Conservation (phyloP, 2,888 invertebrate genomes). For the Pandemis corylana region DNA sequence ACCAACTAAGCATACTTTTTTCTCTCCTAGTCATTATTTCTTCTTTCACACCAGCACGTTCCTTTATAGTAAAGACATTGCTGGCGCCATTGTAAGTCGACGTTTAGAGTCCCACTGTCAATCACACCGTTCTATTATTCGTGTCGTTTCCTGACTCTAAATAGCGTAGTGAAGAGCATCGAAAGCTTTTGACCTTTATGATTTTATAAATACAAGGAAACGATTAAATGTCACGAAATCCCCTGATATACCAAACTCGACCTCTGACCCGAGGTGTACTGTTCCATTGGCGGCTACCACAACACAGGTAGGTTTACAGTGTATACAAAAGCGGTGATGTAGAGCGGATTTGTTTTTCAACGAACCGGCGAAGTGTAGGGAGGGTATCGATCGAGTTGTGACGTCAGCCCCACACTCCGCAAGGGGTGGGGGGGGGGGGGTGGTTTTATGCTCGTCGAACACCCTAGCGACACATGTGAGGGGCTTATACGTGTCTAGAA, state of each 20-base stretch:
- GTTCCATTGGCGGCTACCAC: constrained; percentile 25
- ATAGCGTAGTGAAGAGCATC: background rate
- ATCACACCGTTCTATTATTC: background rate
- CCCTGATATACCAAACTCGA: constrained; percentile 31
- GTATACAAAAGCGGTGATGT: constrained; percentile 14
- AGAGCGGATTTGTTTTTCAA: constrained; percentile 15
- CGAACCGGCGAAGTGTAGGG: constrained; percentile 31
- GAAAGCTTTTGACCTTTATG: constrained; percentile 30
- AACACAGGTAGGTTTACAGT: constrained; percentile 6
- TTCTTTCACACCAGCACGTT: no score
- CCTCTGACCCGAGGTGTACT: constrained; percentile 10
- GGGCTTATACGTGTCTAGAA: constrained; percentile 30
- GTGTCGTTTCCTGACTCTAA: background rate
- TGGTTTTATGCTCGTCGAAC: constrained; percentile 44
- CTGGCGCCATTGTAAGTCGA: background rate
- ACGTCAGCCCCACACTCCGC: constrained; percentile 48
- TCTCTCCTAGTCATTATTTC: no score
- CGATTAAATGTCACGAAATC: constrained; percentile 36
- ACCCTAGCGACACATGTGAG: constrained; percentile 43
- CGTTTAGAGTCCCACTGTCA: background rate
- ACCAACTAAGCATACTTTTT: no score
- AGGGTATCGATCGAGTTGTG: constrained; percentile 62
- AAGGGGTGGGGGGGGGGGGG: constrained; percentile 44
- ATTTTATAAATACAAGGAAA: constrained; percentile 32
- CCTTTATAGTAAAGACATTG: background rate